Conservation (phyloP, 2,888 invertebrate species). For the Drosophila anomelani region DNA sequence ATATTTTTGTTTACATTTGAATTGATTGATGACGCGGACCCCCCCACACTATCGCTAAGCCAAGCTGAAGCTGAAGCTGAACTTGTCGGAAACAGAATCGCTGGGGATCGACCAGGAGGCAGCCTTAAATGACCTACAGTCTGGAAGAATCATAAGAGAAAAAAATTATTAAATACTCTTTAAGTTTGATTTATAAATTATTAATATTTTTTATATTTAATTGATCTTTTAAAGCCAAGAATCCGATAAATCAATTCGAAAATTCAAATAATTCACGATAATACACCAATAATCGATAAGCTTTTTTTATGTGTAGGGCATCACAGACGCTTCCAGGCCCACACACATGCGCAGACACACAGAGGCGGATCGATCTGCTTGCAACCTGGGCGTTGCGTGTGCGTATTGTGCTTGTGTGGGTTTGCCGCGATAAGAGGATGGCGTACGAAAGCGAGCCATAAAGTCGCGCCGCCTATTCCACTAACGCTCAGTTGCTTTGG, state of each 20-base stretch:
- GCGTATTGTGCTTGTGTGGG: conserved; percentile 15
- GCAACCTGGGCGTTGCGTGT: conserved; percentile 8
- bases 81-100: conserved; percentile 3
- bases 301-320: neutral
- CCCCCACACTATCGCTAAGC: conserved; percentile 3
- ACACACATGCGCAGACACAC: conserved; percentile 15
- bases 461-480: conserved; percentile 47
- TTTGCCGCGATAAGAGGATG: conserved; percentile 47
- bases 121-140: neutral
- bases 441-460: conserved; percentile 43
- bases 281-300: too few species aligned
- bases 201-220: too few species aligned
- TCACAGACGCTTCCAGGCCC: conserved; percentile 30
- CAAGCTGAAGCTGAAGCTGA: neutral
- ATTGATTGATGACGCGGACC: conserved; percentile 42
- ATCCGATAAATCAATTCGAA: too few species aligned
- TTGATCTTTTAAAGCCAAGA: too few species aligned
- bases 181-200: too few species aligned
- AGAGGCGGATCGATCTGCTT: conserved; percentile 1
- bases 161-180: neutral
- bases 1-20: conserved; percentile 71
- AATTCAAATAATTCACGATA: too few species aligned
- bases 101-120: neutral
- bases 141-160: neutral
- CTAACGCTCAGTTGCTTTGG: conserved; percentile 54